Evolutionary conservation across 2,888 invertebrate species (phyloP).

Genomic region (Sepiola atlantica): DNA sequence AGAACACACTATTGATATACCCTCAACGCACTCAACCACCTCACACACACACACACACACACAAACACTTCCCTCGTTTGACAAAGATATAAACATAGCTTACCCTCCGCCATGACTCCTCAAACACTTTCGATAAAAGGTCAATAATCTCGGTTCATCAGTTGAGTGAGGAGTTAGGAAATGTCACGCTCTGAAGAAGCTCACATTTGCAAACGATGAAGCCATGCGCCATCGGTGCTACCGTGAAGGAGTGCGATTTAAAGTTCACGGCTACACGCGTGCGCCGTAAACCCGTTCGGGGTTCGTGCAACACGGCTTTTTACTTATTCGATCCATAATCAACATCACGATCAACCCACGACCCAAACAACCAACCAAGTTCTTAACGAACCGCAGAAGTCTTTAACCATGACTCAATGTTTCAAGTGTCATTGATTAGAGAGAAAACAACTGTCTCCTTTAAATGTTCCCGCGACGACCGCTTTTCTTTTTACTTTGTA

Average conservation of each 20-base stretch:
- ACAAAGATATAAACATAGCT: background rate
- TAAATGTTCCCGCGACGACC: background rate
- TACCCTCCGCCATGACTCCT: background rate
- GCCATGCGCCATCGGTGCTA: background rate
- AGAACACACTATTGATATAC: too few species aligned
- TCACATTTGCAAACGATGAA: background rate
- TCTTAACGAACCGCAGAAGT: background rate
- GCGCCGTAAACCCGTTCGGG: background rate
- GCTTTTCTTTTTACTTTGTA: background rate
- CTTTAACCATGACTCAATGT: background rate
- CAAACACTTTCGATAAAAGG: background rate
- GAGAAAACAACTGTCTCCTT: background rate
- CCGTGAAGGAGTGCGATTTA: background rate
- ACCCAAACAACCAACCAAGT: background rate
- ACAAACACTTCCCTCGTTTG: background rate
- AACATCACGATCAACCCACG: background rate
- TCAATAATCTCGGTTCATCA: slow-evolving; percentile 5
- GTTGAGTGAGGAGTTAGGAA: background rate
- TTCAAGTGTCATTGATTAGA: slow-evolving; percentile 8
- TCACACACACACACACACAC: background rate
- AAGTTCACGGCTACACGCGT: background rate
- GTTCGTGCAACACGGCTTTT: background rate
- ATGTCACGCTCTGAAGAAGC: background rate
- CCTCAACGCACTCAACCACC: background rate
- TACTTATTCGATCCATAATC: background rate